These are phyloP conservation scores for Gephyroberyx darwinii DNA, from an alignment of 2,797 vertebrate genomes.

Conservation along the genomic window DNA sequence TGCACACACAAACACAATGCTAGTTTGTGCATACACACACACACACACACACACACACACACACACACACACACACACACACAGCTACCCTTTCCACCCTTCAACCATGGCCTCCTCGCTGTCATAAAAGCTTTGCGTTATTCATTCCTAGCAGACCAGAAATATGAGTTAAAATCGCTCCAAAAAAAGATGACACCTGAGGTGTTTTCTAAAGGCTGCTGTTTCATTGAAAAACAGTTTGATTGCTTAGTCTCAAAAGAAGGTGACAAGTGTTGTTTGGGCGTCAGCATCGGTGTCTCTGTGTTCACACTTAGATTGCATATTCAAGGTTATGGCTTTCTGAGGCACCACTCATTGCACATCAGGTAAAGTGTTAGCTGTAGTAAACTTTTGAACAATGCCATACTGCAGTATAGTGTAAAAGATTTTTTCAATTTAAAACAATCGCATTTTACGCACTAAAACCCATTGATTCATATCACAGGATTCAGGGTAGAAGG, in stretches of 20 bases:
- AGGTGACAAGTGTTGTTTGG: constrained; percentile 64
- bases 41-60: background rate
- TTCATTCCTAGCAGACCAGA: constrained; percentile 69
- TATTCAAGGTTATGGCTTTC: constrained; percentile 51
- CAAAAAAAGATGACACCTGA: constrained; percentile 61
- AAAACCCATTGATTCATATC: constrained; percentile 7
- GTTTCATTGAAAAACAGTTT: constrained; percentile 61
- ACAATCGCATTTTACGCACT: constrained; percentile 8
- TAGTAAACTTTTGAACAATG: constrained; percentile 8
- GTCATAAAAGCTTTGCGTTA: constrained; percentile 74
- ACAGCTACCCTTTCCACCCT: constrained; percentile 42
- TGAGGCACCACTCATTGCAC: constrained; percentile 46
- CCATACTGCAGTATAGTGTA: constrained; percentile 12
- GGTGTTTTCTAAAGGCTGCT: constrained; percentile 59
- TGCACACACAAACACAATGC: constrained; percentile 3
- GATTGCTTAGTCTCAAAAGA: constrained; percentile 57
- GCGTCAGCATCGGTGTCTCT: constrained; percentile 35
- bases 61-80: constrained; percentile 4
- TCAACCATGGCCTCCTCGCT: constrained; percentile 63
- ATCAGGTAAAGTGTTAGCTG: constrained; percentile 47
- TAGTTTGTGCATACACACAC: too few species aligned
- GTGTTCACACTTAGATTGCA: constrained; percentile 57
- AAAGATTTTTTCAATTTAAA: constrained; percentile 23
- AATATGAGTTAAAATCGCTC: constrained; percentile 69
- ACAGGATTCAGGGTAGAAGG: background rate